phyloP scores from a whole-genome alignment of 2,113 vertebrate genomes.

The Dromas ardeola region DNA sequence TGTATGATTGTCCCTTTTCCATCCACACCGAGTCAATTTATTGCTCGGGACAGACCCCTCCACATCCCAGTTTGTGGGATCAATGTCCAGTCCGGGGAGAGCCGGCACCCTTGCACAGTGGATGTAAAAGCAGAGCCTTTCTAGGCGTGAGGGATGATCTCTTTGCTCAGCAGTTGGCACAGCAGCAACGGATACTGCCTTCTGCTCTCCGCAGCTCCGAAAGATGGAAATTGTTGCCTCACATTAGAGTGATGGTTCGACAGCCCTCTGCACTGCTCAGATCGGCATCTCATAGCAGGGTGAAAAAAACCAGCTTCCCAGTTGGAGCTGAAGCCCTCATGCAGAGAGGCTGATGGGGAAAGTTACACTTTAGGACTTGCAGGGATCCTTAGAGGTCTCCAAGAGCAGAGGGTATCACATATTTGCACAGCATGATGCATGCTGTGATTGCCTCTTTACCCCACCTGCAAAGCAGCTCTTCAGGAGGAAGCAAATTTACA shows the following conservation, averaged over 20 bases:
- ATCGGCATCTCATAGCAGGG: neutral
- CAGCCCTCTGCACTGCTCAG: neutral
- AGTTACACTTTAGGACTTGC: neutral
- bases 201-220: slow-evolving; percentile 4
- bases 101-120: accelerated
- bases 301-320: neutral
- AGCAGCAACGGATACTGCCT: neutral
- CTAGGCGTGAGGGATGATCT: neutral
- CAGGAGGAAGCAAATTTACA: neutral
- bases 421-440: neutral
- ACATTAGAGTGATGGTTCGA: neutral
- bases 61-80: neutral
- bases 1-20: neutral
- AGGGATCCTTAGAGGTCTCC: neutral
- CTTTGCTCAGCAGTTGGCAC: slow-evolving; percentile 8
- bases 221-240: neutral
- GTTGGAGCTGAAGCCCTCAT: neutral
- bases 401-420: neutral
- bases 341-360: neutral
- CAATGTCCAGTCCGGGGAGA: accelerated
- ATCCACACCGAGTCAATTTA: neutral
- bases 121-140: neutral
- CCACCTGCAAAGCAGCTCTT: neutral
- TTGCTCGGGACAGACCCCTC: neutral
- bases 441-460: neutral